Evolutionary conservation across 2,113 vertebrate species (phyloP).

Genomic region (Formicarius rufipectus): DNA sequence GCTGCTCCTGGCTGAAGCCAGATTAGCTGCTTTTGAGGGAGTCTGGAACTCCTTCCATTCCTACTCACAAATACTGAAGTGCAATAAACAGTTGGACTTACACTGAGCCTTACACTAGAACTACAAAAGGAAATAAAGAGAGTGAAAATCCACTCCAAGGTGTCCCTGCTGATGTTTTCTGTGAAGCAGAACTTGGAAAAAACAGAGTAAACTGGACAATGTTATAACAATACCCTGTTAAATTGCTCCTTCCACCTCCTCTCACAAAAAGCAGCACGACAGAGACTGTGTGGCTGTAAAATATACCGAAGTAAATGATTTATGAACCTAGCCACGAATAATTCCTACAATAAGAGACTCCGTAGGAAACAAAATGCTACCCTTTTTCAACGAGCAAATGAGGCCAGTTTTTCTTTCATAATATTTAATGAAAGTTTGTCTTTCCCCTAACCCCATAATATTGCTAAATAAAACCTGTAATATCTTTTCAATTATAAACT

Average conservation of each 20-base stretch:
- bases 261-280: background rate
- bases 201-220: conserved; percentile 15
- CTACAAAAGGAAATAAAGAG: background rate
- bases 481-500: conserved; percentile 73
- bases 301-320: conserved; percentile 34
- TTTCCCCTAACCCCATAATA: conserved; percentile 48
- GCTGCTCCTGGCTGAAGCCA: background rate
- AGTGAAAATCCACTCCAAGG: background rate
- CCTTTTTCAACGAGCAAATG: conserved; percentile 73
- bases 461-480: conserved; percentile 79
- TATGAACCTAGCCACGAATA: conserved; percentile 48
- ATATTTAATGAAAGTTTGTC: conserved; percentile 77
- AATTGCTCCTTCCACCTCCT: background rate
- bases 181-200: conserved; percentile 5
- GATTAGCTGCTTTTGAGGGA: background rate
- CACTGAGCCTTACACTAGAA: background rate
- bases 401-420: conserved; percentile 70
- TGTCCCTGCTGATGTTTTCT: background rate
- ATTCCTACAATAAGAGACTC: conserved; percentile 46
- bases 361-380: conserved; percentile 47
- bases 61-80: conserved; percentile 13
- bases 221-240: background rate
- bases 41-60: background rate
- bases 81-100: background rate
- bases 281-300: conserved; percentile 31